Percentiles rank a stretch among this genome's conserved stretches.
phyloP scores from a whole-genome alignment of 2,888 invertebrate genomes.

The Pristionchus entomophagus region DNA sequence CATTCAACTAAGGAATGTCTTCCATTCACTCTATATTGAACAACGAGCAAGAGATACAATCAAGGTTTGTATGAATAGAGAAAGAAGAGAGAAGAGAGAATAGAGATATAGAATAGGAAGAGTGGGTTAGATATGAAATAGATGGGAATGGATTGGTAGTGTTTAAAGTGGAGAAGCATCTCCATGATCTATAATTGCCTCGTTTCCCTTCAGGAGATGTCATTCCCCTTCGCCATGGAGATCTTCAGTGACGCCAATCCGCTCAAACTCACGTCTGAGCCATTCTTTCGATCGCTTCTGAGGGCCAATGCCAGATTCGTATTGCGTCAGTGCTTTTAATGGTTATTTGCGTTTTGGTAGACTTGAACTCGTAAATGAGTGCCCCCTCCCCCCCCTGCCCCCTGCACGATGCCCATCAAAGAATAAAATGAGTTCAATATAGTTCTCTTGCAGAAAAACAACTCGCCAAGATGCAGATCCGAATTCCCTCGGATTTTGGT shows the following conservation, averaged over 20 bases:
- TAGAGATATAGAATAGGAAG: background rate
- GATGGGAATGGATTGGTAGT: background rate
- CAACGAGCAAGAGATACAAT: background rate
- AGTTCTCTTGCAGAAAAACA: conserved; percentile 24
- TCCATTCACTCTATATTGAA: background rate
- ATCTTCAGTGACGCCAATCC: background rate
- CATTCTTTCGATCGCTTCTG: conserved; percentile 71
- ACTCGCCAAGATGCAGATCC: conserved; percentile 49
- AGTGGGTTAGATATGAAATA: background rate
- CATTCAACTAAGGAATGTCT: conserved; percentile 55
- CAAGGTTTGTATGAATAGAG: background rate
- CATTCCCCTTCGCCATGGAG: conserved; percentile 11
- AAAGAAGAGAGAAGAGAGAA: too few species aligned
- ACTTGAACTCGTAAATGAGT: too few species aligned
- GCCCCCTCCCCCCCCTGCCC: too few species aligned
- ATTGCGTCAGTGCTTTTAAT: conserved; percentile 1
- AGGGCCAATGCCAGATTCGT: conserved; percentile 56
- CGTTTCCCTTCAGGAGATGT: background rate
- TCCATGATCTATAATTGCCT: background rate
- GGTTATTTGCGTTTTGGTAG: too few species aligned
- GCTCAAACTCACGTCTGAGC: conserved; percentile 56
- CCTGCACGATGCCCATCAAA: too few species aligned
- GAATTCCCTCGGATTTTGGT: conserved; percentile 49
- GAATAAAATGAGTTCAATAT: background rate
- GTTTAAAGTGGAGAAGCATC: background rate